A percentile compares a stretch with the other conserved stretches of the same genome.
Conservation (phyloP, 2,888 invertebrate species). For the Unio delphinus region DNA sequence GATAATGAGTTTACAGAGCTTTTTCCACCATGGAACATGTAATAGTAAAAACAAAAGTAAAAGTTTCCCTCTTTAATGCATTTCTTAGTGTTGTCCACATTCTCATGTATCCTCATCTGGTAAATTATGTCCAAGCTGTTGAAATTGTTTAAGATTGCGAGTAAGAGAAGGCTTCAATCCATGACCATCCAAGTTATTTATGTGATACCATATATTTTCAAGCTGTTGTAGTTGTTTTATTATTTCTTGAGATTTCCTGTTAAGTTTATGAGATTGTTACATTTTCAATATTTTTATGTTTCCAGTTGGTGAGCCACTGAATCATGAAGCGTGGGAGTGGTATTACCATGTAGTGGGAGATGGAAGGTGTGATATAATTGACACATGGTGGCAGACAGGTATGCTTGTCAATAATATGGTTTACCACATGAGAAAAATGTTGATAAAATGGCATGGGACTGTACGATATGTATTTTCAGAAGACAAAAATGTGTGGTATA, state of each 20-base stretch:
- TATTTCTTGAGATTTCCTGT: too few species aligned
- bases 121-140: too few species aligned
- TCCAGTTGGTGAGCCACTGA: conserved; percentile 74
- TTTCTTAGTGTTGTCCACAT: too few species aligned
- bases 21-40: background rate
- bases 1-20: background rate
- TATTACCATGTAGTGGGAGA: conserved; percentile 81
- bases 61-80: background rate
- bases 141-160: too few species aligned
- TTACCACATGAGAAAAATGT: background rate
- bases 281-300: background rate
- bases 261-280: background rate
- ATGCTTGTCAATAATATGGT: background rate
- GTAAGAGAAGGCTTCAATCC: too few species aligned
- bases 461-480: background rate
- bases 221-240: too few species aligned
- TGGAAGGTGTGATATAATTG: conserved; percentile 78
- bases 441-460: background rate
- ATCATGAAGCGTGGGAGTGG: conserved; percentile 75
- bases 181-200: too few species aligned
- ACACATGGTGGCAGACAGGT: conserved; percentile 76
- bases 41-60: background rate
- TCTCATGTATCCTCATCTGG: too few species aligned
- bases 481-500: background rate
- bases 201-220: too few species aligned